Percentiles rank a stretch among this genome's conserved stretches.
Evolutionary conservation across 2,888 invertebrate species (phyloP).

Genomic region (Myopa testacea): DNA sequence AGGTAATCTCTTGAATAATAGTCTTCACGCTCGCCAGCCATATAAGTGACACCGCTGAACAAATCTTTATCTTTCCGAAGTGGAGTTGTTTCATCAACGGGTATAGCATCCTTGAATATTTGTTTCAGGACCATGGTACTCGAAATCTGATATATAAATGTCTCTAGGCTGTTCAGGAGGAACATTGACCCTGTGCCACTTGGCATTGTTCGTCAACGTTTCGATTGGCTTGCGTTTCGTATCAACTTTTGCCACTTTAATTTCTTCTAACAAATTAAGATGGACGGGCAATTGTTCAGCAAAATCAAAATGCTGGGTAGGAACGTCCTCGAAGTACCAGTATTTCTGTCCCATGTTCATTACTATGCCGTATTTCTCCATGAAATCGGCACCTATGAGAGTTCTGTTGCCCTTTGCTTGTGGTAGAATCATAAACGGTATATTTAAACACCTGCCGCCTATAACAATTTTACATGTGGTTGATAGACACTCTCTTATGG

Average conservation of each 20-base stretch:
- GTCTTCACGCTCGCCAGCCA: neutral
- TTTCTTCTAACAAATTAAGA: constrained; percentile 1
- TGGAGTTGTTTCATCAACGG: constrained; percentile 12
- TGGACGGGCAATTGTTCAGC: neutral
- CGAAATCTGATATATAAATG: neutral
- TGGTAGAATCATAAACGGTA: no score
- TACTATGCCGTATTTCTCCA: no score
- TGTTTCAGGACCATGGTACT: neutral
- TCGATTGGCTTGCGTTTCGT: neutral
- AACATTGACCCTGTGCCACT: neutral
- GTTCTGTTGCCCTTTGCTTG: no score
- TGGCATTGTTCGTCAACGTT: neutral
- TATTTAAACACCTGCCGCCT: constrained; percentile 31
- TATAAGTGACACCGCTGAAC: constrained; percentile 14
- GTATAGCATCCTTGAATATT: constrained; percentile 8
- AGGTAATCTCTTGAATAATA: no score
- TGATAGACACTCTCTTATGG: constrained; percentile 28
- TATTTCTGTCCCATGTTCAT: no score
- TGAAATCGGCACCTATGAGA: no score
- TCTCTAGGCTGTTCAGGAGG: neutral
- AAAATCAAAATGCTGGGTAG: constrained; percentile 39
- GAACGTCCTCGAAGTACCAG: neutral
- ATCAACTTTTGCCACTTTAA: neutral
- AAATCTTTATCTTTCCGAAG: neutral
- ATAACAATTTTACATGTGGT: constrained; percentile 39